Base-by-base conservation (phyloP, 2,888 invertebrate species). In the Leucozona laternaria region DNA sequence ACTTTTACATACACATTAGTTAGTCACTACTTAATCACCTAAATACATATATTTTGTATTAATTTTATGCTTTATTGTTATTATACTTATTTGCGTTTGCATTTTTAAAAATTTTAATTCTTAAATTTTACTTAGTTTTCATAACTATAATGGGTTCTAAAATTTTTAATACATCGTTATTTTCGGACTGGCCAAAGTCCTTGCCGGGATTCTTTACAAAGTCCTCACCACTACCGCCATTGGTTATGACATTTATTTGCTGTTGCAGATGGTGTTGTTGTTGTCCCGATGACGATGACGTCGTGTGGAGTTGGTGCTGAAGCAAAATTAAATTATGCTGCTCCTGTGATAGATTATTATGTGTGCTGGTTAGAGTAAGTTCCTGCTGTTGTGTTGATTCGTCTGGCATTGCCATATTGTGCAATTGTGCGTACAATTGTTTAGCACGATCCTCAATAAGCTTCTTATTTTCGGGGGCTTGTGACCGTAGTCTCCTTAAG, bases 141-240 rank as follows among this genome's bases (percentile, higher is more conserved):
- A 92, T 92, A 77, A 92, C 92, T 88, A 93, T 92, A 88, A 92
- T 92, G 72, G 93, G 92, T 90, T 92, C 93, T 88, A 92, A 91
- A 88, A 92, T 92, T 90, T 92, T 92, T 60, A 92, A 90, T 89
- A 92, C 92, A 88, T 92, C 92, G 77, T 92, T 92, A 88, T 92
- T 92, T 73, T 92, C 92, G 17, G 90, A 90, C 88, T 90, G 90
- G 22, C 89, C 89, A 77, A 90, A 91, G 81, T 91, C 91, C 81
- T 91, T 90, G 66, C 89, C 89, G 28, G 90, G 89, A 70, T 90
- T 89, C 80, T 90, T 90, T 8, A 88, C 89, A 70, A 89, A 89
- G 53, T 89, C 87, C 55, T 88, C 89, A 34, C 66, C 68, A 20
- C n/a, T 25, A 11, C 45, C 64, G 45, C 45, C 76, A 60, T 86